A percentile compares a stretch with the other conserved stretches of the same genome.
phyloP scores from a whole-genome alignment of 2,888 invertebrate genomes.

The Oligia fasciuncula region DNA sequence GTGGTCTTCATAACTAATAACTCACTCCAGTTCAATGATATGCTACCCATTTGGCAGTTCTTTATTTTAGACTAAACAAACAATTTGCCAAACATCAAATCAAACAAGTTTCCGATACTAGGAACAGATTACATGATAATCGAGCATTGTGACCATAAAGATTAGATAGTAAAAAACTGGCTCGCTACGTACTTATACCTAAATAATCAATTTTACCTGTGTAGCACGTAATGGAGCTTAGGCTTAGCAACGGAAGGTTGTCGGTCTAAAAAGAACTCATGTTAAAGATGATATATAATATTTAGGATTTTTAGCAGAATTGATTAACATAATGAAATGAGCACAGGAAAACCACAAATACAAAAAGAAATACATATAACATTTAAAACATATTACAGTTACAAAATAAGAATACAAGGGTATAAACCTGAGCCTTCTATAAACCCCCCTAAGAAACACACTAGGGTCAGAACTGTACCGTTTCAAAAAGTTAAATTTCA shows the following conservation, averaged over 20 bases:
- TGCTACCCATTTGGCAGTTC: conserved; percentile 4
- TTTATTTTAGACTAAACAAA: conserved; percentile 15
- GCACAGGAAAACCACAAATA: not conserved
- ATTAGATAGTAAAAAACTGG: conserved; percentile 34
- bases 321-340: not conserved
- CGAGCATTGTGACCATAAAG: conserved; percentile 18
- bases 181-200: not conserved
- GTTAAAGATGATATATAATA: not conserved
- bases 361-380: too few relatives aligned
- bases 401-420: not conserved
- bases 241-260: not conserved
- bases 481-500: conserved; percentile 53
- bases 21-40: not conserved
- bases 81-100: conserved; percentile 31
- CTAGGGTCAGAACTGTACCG: conserved; percentile 48
- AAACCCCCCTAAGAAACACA: conserved; percentile 39
- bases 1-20: not conserved
- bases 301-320: not conserved
- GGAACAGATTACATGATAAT: conserved; percentile 37
- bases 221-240: not conserved
- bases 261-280: not conserved
- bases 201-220: conserved; percentile 5
- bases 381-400: not conserved
- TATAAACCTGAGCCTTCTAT: conserved; percentile 50
- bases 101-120: conserved; percentile 17